phyloP scores from a whole-genome alignment of 2,888 invertebrate genomes.

The Koerneria pararmatus region DNA sequence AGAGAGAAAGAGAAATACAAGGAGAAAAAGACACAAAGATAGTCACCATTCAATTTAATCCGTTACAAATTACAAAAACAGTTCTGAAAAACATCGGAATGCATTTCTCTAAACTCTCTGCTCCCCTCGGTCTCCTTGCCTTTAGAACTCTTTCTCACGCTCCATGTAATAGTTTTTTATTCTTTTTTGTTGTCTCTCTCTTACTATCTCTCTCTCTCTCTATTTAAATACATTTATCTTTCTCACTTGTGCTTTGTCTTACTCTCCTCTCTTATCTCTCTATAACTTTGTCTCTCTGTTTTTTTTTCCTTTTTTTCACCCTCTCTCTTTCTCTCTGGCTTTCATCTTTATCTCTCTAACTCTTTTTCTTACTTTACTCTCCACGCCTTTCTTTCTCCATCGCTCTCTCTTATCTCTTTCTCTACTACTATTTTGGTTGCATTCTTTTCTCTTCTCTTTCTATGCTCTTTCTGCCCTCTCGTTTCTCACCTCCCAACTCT shows the following conservation, averaged over 20 bases:
- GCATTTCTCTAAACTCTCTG: no score
- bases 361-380: not conserved
- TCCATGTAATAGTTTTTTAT: no score
- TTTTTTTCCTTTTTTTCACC: not conserved
- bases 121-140: no score
- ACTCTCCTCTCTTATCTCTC: not conserved
- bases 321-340: not conserved
- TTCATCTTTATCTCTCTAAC: not conserved
- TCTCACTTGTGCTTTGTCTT: not conserved
- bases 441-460: not conserved
- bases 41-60: not conserved
- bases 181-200: not conserved
- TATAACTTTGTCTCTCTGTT: not conserved
- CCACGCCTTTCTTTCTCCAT: not conserved
- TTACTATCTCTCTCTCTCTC: not conserved
- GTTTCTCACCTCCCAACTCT: not conserved
- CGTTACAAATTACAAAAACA: no score
- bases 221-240: not conserved
- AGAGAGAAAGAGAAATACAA: no score
- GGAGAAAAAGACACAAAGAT: not conserved
- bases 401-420: not conserved
- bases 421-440: not conserved
- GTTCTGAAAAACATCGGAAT: no score
- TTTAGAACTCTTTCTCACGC: no score
- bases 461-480: not conserved